Conservation (phyloP, 2,888 invertebrate species). For the Yponomeuta evonymella region DNA sequence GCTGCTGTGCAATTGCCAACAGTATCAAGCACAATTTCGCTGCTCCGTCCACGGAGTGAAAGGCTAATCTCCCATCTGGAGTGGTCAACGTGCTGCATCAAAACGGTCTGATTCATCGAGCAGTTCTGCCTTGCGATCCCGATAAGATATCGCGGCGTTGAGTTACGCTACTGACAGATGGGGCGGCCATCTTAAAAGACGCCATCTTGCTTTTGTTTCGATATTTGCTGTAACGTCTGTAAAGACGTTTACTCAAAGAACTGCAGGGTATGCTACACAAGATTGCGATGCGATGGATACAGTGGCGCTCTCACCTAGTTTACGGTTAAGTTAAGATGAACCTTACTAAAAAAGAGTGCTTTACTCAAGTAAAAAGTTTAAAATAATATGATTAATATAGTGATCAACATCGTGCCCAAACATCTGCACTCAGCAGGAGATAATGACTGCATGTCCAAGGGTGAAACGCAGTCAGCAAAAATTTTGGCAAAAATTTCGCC, state of each 20-base stretch:
- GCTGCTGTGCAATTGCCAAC: not conserved
- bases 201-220: not conserved
- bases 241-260: not conserved
- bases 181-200: not conserved
- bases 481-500: too few species aligned
- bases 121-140: not conserved
- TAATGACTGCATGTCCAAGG: too few species aligned
- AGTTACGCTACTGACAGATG: slow-evolving; percentile 1
- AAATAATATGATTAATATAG: too few species aligned
- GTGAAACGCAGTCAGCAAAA: too few species aligned
- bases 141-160: slow-evolving; percentile 8
- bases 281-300: too few species aligned
- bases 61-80: slow-evolving; percentile 9
- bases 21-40: not conserved
- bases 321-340: too few species aligned
- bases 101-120: slow-evolving; percentile 2
- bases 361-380: too few species aligned
- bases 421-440: too few species aligned
- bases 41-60: not conserved
- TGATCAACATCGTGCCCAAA: too few species aligned
- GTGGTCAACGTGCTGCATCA: slow-evolving; percentile 5
- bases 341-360: too few species aligned
- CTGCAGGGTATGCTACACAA: too few species aligned
- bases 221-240: not conserved
- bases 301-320: too few species aligned